Base-by-base conservation (phyloP, 2,113 vertebrate species). In the Vimba vimba region DNA sequence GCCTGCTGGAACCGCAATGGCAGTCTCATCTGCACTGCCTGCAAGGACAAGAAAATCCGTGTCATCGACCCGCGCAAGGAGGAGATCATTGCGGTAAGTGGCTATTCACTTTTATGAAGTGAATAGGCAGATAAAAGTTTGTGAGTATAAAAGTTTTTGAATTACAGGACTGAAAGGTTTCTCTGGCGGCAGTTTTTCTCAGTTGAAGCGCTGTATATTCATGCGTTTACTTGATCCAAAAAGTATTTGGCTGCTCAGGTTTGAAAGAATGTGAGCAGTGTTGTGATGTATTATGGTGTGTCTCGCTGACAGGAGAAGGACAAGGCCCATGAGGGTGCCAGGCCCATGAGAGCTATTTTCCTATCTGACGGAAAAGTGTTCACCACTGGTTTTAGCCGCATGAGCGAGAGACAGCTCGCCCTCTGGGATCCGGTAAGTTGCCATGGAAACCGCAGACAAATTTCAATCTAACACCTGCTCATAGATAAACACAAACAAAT, bases 341-440 rank as follows among this genome's bases (percentile, higher is more conserved):
- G 98, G 5, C 98, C 98, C 59, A 98, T 99, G 96, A 92, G 98
- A 82, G 97, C 97, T 91, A 99, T 99, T 91, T 99, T 99, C 90
- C 94, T 99, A 12, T 89, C 97, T 0, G 96, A 99, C 0, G 97
- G 97, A 15, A 98, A 97, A 4, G 89, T 99, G 91, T 97, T 99
- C 91, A 98, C 97, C 55, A 99, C 98, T 0, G 98, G 98, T 4
- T 99, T 99, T 93, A 99, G 97, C 88, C 98, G 98, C 91, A 98
- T 98, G 97, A 99, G 98, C 0, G 98, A 99, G 88, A 94, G 98
- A 88, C 97, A 98, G 90, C 93, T 99, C 0, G 96, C 96, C 0
- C 97, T 99, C 77, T 99, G 98, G 98, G 97, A 97, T 82, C 93
- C 93, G 47, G 98, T 99, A 93, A 87, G 90, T 83, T 27, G 25